Percentiles rank a stretch among this genome's conserved stretches.
Evolutionary conservation across 2,797 vertebrate species (phyloP).

Genomic region (Hoplostethus atlanticus): DNA sequence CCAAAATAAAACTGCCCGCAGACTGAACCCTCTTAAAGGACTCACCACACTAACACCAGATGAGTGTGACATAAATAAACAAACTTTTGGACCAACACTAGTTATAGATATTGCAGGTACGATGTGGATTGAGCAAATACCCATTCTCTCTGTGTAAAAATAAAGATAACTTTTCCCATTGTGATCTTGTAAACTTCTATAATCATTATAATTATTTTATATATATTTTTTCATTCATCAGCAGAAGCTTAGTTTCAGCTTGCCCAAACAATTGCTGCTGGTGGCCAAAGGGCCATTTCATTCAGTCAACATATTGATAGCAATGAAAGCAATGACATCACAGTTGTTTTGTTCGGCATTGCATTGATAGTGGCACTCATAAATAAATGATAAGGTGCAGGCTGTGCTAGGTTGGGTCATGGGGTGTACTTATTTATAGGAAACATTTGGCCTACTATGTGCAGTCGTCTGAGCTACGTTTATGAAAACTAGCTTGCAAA

Average conservation of each 20-base stretch:
- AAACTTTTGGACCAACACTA: neutral
- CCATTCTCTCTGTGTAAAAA: neutral
- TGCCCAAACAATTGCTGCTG: neutral
- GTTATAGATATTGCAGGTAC: neutral
- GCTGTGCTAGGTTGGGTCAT: slow-evolving; percentile 59
- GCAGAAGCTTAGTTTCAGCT: neutral
- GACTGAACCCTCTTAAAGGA: slow-evolving; percentile 52
- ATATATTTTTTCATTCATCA: neutral
- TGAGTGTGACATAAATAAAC: slow-evolving; percentile 27
- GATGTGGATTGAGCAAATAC: neutral
- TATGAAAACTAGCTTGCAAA: slow-evolving; percentile 23
- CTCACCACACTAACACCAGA: slow-evolving; percentile 29
- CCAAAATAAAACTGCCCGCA: slow-evolving; percentile 71
- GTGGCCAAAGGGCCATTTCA: slow-evolving; percentile 6
- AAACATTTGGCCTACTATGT: slow-evolving; percentile 54
- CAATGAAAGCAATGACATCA: slow-evolving; percentile 67
- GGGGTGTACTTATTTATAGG: slow-evolving; percentile 51
- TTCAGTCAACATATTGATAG: slow-evolving; percentile 36
- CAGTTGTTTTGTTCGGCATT: slow-evolving; percentile 64
- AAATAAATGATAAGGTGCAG: slow-evolving; percentile 69
- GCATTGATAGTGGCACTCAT: slow-evolving; percentile 66
- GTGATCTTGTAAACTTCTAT: neutral
- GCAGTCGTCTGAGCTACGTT: slow-evolving; percentile 34
- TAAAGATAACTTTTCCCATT: neutral
- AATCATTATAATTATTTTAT: neutral